Conservation (phyloP, 1,140 invertebrate genomes). For the Vollenhovia emeryi region DNA sequence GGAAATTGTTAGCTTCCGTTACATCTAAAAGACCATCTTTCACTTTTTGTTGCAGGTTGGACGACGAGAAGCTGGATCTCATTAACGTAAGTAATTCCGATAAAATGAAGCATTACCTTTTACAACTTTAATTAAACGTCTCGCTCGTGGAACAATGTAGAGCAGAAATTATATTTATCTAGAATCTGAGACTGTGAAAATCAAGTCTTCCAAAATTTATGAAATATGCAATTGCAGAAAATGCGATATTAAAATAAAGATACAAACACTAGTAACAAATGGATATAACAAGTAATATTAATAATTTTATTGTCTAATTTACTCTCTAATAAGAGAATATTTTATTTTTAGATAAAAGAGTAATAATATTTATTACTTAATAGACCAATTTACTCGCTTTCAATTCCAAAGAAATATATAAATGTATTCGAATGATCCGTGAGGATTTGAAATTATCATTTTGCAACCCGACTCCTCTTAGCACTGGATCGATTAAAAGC, state of each 20-base stretch:
- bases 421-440: background rate
- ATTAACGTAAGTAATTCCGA: conserved; percentile 92
- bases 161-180: conserved; percentile 34
- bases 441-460: conserved; percentile 13
- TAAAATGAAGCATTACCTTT: conserved; percentile 23
- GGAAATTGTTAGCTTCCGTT: conserved; percentile 56
- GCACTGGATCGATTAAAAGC: conserved; percentile 38
- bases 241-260: background rate
- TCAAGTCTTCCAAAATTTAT: conserved; percentile 8
- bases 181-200: conserved; percentile 2
- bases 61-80: conserved; percentile 92
- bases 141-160: background rate
- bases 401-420: background rate
- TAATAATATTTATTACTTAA: background rate
- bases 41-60: conserved; percentile 89
- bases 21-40: conserved; percentile 62
- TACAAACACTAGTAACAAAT: background rate
- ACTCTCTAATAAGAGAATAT: background rate
- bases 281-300: background rate
- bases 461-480: background rate
- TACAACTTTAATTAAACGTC: conserved; percentile 46
- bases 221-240: background rate
- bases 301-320: background rate
- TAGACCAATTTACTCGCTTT: background rate
- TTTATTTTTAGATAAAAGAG: conserved; percentile 5